Evolutionary conservation across 2,797 vertebrate species (phyloP), one percentile per base, ranked within the genome.

Genomic region (Sebastes trivittatus): DNA sequence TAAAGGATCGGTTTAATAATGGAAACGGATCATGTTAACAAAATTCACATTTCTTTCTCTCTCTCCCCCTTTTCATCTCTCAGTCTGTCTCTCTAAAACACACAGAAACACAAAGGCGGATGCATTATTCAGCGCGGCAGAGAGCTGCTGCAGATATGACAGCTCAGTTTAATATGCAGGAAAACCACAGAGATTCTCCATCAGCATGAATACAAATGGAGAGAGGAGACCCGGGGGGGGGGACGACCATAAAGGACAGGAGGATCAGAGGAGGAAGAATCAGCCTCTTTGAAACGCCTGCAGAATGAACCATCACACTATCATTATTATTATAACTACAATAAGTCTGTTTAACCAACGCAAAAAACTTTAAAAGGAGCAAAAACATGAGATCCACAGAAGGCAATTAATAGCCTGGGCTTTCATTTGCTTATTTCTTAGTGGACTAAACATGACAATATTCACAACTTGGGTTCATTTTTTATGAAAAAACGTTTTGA

Each of bases 81-180:
- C 36, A 36, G 36, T 38, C 22, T 6, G 8, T n/a, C 25, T 38
- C 54, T 54, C 46, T 29, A 18, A 46, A 25, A 77, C 23, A 29
- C 58, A 67, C 58, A 65, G 18, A 68, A 30, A 66, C 80, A 79
- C 68, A 76, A 60, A 80, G 68, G 5, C 18, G 20, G 14, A 73
- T 84, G 54, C 65, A 80, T 82, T 77, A 87, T 77, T 87, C 76
- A 87, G 85, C 32, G 6, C 0, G 64, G 38, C 59, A 38, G 56
- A 32, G 54, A 14, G 36, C 36, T 38, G 36, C 83, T 63, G 80
- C 78, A 84, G 75, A 82, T 63, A 77, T 69, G 63, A 80, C 83
- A 70, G 80, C 63, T 75, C 32, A 13, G 75, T 70, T 82, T 83
- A 88, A 77, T 56, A 82, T 83, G 85, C 81, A 89, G 87, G 30